phyloP scores from a whole-genome alignment of 2,797 vertebrate genomes.

The Anguilla anguilla region DNA sequence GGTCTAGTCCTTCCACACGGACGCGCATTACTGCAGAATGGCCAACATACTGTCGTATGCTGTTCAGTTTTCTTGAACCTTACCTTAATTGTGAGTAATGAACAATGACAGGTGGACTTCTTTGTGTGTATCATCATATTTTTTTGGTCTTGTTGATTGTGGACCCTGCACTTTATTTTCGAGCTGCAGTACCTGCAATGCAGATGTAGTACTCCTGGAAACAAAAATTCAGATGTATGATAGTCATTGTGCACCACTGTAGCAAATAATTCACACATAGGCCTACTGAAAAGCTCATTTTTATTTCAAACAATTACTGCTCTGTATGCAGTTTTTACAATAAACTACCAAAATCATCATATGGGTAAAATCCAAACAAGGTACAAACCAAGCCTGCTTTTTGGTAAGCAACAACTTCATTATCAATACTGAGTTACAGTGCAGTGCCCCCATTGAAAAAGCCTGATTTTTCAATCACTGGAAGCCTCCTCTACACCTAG shows the following conservation, averaged over 20 bases:
- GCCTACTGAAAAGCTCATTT: background rate
- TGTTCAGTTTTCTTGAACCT: background rate
- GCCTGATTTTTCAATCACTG: conserved; percentile 24
- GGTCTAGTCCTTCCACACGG: background rate
- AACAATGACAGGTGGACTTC: background rate
- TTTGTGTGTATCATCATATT: background rate
- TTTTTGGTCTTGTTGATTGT: background rate
- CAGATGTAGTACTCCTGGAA: background rate
- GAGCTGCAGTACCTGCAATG: background rate
- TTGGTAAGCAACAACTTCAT: background rate
- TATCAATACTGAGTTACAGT: background rate
- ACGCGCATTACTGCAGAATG: background rate
- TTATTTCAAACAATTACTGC: background rate
- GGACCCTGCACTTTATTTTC: background rate
- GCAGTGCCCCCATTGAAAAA: conserved; percentile 29
- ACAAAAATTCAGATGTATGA: background rate
- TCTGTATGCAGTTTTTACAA: background rate
- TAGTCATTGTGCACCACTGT: background rate
- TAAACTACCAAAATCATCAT: background rate
- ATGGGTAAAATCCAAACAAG: background rate
- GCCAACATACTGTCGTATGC: background rate
- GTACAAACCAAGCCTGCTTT: background rate
- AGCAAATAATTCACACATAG: background rate
- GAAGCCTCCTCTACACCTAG: conserved; percentile 29
- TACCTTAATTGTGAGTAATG: background rate